These are phyloP conservation scores for Hydrotaea cyrtoneurina DNA, from an alignment of 2,888 invertebrate genomes.

Conservation along the genomic window DNA sequence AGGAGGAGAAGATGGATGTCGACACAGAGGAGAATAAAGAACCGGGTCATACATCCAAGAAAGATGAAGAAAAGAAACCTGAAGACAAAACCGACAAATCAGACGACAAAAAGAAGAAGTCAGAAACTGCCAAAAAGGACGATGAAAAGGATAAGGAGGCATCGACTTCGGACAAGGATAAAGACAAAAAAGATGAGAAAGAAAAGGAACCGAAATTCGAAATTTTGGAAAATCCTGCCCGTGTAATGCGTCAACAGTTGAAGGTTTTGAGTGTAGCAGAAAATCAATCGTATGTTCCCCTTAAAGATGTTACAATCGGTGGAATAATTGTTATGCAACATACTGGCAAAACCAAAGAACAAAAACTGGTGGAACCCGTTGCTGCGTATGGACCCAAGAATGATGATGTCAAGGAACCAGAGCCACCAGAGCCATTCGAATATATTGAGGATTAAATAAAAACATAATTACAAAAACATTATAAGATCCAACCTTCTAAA, in stretches of 20 bases:
- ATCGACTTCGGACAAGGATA: slow-evolving; percentile 78
- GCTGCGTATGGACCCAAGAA: slow-evolving; percentile 94
- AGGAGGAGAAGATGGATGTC: slow-evolving; percentile 93
- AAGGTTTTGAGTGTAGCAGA: slow-evolving; percentile 90
- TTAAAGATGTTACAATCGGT: slow-evolving; percentile 96
- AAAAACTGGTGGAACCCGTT: slow-evolving; percentile 95
- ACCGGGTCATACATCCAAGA: slow-evolving; percentile 82
- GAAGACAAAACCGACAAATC: slow-evolving; percentile 76
- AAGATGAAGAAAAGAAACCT: slow-evolving; percentile 77
- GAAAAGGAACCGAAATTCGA: slow-evolving; percentile 94
- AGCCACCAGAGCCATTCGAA: slow-evolving; percentile 98
- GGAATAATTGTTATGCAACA: slow-evolving; percentile 98
- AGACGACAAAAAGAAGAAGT: slow-evolving; percentile 71
- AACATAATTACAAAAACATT: neutral
- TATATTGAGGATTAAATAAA: slow-evolving; percentile 88
- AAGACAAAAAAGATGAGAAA: slow-evolving; percentile 80
- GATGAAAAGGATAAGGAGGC: slow-evolving; percentile 69
- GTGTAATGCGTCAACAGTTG: slow-evolving; percentile 95
- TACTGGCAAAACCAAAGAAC: slow-evolving; percentile 88
- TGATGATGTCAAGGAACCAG: slow-evolving; percentile 97
- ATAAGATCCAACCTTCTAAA: neutral
- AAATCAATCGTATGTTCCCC: slow-evolving; percentile 89
- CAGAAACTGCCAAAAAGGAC: slow-evolving; percentile 74
- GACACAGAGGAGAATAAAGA: slow-evolving; percentile 85
- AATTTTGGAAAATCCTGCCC: slow-evolving; percentile 95